phyloP scores from a whole-genome alignment of 2,797 vertebrate species.

The Pseudopleuronectes americanus region DNA sequence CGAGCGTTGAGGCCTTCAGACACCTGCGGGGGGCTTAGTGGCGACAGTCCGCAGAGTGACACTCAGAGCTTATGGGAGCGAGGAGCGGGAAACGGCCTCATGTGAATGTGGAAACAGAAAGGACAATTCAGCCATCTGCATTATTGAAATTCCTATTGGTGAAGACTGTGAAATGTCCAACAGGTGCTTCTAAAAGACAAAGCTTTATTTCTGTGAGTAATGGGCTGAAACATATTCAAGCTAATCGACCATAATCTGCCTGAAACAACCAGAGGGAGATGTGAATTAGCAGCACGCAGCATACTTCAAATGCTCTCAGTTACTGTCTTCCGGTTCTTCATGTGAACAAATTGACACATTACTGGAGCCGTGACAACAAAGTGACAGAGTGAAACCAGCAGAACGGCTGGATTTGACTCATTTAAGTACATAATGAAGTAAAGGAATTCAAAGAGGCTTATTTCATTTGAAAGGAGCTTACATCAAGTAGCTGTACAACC shows the following conservation, averaged over 20 bases:
- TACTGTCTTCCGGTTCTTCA: slow-evolving; percentile 21
- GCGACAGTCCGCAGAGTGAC: slow-evolving; percentile 41
- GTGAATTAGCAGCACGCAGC: slow-evolving; percentile 17
- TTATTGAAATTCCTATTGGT: slow-evolving; percentile 26
- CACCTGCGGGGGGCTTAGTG: slow-evolving; percentile 69
- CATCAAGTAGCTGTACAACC: slow-evolving; percentile 14
- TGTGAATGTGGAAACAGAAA: slow-evolving; percentile 39
- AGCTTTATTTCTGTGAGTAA: slow-evolving; percentile 25
- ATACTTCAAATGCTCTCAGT: slow-evolving; percentile 22
- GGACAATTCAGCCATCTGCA: slow-evolving; percentile 30
- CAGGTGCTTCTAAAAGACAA: slow-evolving; percentile 23
- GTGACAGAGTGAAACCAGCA: slow-evolving; percentile 16
- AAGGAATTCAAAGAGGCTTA: slow-evolving; percentile 43
- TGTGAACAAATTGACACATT: slow-evolving; percentile 49
- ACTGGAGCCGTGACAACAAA: slow-evolving; percentile 38
- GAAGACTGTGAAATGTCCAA: slow-evolving; percentile 19
- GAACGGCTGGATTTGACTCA: slow-evolving; percentile 28
- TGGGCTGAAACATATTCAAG: slow-evolving; percentile 3
- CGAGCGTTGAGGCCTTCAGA: slow-evolving; percentile 39
- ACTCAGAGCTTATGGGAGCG: slow-evolving; percentile 39
- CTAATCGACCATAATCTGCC: slow-evolving; percentile 6
- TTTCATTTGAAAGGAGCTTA: slow-evolving; percentile 40
- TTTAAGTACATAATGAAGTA: slow-evolving; percentile 45
- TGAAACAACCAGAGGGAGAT: neutral
- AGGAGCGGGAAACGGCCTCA: slow-evolving; percentile 47